These are phyloP conservation scores for Onychorhynchus coronatus DNA, from an alignment of 2,113 vertebrate species.

Conservation along the genomic window DNA sequence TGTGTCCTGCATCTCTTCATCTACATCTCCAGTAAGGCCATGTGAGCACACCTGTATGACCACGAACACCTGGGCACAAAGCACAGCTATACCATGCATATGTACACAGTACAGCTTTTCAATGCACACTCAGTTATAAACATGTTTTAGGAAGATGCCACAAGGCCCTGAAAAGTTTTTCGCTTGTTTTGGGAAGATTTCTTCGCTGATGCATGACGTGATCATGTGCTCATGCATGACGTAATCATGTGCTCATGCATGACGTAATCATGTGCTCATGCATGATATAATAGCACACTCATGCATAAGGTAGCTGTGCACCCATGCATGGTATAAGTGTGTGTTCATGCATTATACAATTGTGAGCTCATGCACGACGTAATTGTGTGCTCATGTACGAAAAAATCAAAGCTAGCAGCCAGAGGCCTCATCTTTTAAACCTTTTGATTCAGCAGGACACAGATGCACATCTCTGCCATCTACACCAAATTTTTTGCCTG, in stretches of 20 bases:
- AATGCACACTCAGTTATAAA: not conserved
- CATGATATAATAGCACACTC: not conserved
- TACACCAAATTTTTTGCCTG: not conserved
- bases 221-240: not conserved
- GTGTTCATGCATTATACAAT: not conserved
- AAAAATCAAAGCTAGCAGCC: not conserved
- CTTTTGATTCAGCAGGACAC: not conserved
- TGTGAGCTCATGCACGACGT: not conserved
- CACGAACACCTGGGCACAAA: fast-evolving
- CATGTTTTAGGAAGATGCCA: not conserved
- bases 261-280: not conserved
- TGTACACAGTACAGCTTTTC: not conserved
- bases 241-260: not conserved
- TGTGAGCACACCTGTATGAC: fast-evolving
- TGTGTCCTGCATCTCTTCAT: fast-evolving
- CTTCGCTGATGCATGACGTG: not conserved
- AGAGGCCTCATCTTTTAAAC: not conserved
- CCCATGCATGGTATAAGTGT: not conserved
- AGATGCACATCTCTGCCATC: not conserved
- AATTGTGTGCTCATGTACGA: not conserved
- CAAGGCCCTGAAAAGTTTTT: not conserved
- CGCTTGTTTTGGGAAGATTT: not conserved
- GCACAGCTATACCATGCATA: fast-evolving
- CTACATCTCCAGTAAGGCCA: too few relatives aligned
- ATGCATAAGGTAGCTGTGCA: not conserved